These are phyloP conservation scores for Aramus guarauna DNA, from an alignment of 2,113 vertebrate genomes.

Conservation along the genomic window DNA sequence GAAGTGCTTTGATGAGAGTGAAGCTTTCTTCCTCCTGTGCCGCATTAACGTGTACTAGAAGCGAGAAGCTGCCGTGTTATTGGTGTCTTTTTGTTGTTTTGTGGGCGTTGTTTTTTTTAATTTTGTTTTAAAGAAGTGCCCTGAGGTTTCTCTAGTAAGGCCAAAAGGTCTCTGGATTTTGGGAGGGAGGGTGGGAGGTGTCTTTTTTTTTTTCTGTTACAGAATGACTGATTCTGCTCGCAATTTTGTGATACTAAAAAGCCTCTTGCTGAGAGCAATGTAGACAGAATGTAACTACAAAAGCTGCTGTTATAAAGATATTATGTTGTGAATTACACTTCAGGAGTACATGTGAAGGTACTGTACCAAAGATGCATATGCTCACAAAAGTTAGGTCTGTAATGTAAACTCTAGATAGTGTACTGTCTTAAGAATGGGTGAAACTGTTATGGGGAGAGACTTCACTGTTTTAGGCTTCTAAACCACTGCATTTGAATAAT, in stretches of 20 bases:
- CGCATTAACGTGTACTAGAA: fast-evolving
- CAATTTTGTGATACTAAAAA: neutral
- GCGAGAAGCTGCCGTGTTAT: neutral
- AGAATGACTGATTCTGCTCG: neutral
- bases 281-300: neutral
- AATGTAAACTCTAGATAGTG: neutral
- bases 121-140: neutral
- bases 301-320: neutral
- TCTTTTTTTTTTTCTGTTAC: neutral
- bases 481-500: neutral
- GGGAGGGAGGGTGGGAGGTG: fast-evolving
- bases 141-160: too few relatives aligned
- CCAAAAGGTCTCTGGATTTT: too few relatives aligned
- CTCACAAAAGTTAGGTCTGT: neutral
- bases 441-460: fast-evolving
- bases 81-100: too few relatives aligned
- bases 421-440: neutral
- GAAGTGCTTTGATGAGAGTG: fast-evolving
- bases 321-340: neutral
- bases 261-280: neutral
- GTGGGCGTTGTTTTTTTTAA: too few relatives aligned
- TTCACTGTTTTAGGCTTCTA: neutral
- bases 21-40: neutral
- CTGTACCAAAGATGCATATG: neutral
- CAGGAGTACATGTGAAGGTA: neutral